Percentiles rank a stretch among this genome's conserved stretches.
These are phyloP conservation scores for Philonicus albiceps DNA, from an alignment of 2,888 invertebrate genomes.

Conservation along the genomic window DNA sequence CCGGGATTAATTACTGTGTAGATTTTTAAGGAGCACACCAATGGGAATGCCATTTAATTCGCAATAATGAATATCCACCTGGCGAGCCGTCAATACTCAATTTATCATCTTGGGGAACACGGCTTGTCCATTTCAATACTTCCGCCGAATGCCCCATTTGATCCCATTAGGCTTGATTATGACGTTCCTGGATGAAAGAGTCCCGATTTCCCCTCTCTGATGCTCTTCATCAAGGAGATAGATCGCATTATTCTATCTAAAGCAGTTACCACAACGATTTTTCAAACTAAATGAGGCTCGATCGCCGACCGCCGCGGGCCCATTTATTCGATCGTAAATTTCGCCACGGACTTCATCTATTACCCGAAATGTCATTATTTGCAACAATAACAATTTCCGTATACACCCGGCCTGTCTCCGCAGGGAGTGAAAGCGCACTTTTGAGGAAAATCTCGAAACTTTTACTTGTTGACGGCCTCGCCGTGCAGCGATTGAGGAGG, in stretches of 20 bases:
- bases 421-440: conserved; percentile 30
- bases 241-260: conserved; percentile 30
- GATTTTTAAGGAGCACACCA: conserved; percentile 5
- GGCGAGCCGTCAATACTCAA: conserved; percentile 30
- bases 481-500: not conserved
- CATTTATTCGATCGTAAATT: conserved; percentile 33
- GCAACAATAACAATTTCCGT: conserved; percentile 33
- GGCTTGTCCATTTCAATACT: conserved; percentile 31
- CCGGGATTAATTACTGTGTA: conserved; percentile 20
- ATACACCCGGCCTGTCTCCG: not conserved
- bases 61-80: conserved; percentile 29
- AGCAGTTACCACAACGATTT: conserved; percentile 28
- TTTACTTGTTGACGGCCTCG: not conserved
- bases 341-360: conserved; percentile 19
- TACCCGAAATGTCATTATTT: conserved; percentile 33
- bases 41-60: not conserved
- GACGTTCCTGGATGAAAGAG: conserved; percentile 23
- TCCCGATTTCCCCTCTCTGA: not conserved
- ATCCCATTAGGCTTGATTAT: conserved; percentile 37
- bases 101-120: conserved; percentile 18
- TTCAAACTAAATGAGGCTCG: conserved; percentile 29
- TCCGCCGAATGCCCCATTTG: conserved; percentile 36
- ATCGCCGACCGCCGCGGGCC: not conserved
- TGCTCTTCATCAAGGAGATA: not conserved
- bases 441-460: not conserved